Conservation (phyloP, 2,113 vertebrate genomes). For the Chiloscyllium plagiosum region DNA sequence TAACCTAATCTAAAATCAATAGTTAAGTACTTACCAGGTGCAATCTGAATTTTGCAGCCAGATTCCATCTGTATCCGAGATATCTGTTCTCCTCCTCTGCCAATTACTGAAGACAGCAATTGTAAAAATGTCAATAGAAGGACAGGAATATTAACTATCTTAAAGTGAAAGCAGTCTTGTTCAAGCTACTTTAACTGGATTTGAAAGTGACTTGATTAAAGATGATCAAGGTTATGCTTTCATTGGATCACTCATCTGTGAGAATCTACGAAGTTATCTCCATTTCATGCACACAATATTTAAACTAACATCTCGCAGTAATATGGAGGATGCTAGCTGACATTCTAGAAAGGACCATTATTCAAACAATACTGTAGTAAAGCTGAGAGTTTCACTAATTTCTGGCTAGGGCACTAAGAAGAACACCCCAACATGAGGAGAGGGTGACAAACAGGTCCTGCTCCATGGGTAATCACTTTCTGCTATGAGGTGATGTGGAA, state of each 20-base stretch:
- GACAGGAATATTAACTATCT: not conserved
- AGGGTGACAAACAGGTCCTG: not conserved
- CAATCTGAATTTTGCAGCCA: slow-evolving; percentile 99
- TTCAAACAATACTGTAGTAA: not conserved
- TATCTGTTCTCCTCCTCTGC: slow-evolving; percentile 96
- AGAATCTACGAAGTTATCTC: not conserved
- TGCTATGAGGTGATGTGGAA: not conserved
- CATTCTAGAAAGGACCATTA: not conserved
- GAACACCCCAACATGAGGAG: not conserved
- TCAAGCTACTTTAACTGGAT: not conserved
- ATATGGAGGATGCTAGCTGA: not conserved
- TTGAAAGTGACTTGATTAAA: not conserved
- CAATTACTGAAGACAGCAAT: slow-evolving; percentile 73
- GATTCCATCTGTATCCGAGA: slow-evolving; percentile 96
- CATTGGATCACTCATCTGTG: not conserved
- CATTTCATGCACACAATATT: not conserved
- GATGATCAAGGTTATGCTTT: not conserved
- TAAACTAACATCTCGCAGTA: not conserved
- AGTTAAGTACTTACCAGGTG: slow-evolving; percentile 70
- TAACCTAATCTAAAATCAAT: not conserved
- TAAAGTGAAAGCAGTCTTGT: not conserved
- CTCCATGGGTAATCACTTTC: not conserved
- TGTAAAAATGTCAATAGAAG: not conserved
- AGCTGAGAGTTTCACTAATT: not conserved
- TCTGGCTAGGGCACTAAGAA: not conserved